Percentiles rank a stretch among this genome's conserved stretches.
These are phyloP conservation scores for Taxidea taxus DNA, from an alignment of 2,113 vertebrate species.

Conservation along the genomic window DNA sequence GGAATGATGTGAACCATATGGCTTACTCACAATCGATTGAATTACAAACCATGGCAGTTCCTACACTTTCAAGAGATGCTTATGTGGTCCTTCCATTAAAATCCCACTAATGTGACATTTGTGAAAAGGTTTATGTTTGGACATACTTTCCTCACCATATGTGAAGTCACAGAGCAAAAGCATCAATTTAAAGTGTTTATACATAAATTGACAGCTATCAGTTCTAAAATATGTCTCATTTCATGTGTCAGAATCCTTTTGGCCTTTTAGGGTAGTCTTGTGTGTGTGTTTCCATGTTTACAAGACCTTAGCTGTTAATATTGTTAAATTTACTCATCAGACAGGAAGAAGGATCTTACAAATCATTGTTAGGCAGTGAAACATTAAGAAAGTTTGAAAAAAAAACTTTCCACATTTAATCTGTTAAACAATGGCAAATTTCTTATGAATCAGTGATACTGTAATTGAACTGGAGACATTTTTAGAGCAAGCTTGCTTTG, in stretches of 20 bases:
- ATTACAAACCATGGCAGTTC: constrained; percentile 48
- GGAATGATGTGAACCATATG: constrained; percentile 67
- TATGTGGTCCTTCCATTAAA: constrained; percentile 67
- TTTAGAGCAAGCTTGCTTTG: constrained; percentile 89
- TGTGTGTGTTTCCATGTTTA: background rate
- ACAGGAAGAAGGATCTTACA: constrained; percentile 47
- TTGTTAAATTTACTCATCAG: constrained; percentile 42
- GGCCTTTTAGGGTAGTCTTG: constrained; percentile 1
- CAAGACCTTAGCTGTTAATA: constrained; percentile 15
- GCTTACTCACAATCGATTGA: constrained; percentile 60
- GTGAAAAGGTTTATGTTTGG: constrained; percentile 62
- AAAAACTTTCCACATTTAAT: constrained; percentile 62
- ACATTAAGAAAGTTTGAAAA: constrained; percentile 43
- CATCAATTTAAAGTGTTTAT: constrained; percentile 46
- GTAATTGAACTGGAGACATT: constrained; percentile 89
- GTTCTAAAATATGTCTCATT: constrained; percentile 51
- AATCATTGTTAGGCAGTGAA: constrained; percentile 48
- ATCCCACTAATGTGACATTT: constrained; percentile 61
- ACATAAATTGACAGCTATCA: constrained; percentile 40
- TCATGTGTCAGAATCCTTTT: background rate
- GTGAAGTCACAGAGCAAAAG: constrained; percentile 31
- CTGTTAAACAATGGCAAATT: constrained; percentile 81
- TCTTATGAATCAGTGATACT: constrained; percentile 84
- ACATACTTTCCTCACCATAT: constrained; percentile 21
- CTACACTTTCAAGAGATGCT: constrained; percentile 58